Evolutionary conservation across 1,140 invertebrate genomes (phyloP).

Genomic region (fruit fly (Drosophila melanogaster)): DNA sequence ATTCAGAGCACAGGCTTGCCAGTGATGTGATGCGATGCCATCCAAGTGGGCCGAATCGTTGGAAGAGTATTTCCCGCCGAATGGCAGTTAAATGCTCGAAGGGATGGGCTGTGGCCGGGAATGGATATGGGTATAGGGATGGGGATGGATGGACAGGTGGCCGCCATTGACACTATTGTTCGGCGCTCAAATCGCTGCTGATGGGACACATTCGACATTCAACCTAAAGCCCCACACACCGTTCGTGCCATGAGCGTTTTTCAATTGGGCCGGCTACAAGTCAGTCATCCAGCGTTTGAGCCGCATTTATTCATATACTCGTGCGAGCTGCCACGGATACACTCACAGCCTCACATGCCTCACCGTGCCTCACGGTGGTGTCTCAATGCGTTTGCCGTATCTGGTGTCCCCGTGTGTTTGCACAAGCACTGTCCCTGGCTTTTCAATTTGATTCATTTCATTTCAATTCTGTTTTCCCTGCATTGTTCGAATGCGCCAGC

Average conservation of each 20-base stretch:
- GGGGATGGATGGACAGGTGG: constrained; percentile 4
- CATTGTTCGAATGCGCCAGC: constrained; percentile 40
- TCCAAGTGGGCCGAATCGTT: neutral
- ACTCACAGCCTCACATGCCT: too few species aligned
- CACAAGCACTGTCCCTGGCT: constrained; percentile 65
- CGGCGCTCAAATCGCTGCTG: constrained; percentile 63
- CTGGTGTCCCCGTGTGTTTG: constrained; percentile 24
- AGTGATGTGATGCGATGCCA: neutral
- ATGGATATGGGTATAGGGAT: too few species aligned
- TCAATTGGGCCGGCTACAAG: constrained; percentile 61
- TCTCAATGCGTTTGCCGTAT: neutral
- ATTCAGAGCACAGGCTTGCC: neutral
- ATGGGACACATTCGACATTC: constrained; percentile 54
- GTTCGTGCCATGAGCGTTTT: constrained; percentile 9
- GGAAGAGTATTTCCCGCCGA: constrained; percentile 1
- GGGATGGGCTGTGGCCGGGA: neutral
- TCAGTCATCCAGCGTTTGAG: constrained; percentile 63
- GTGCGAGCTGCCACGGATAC: neutral
- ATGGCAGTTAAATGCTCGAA: neutral
- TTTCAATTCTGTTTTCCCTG: constrained; percentile 57
- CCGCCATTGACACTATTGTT: constrained; percentile 55
- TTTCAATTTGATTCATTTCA: constrained; percentile 78
- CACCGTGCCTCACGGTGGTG: neutral
- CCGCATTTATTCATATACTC: constrained; percentile 51
- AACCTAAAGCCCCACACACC: constrained; percentile 26